These are phyloP conservation scores for Prolemur simus DNA, from an alignment of 2,113 vertebrate genomes.

Conservation along the genomic window DNA sequence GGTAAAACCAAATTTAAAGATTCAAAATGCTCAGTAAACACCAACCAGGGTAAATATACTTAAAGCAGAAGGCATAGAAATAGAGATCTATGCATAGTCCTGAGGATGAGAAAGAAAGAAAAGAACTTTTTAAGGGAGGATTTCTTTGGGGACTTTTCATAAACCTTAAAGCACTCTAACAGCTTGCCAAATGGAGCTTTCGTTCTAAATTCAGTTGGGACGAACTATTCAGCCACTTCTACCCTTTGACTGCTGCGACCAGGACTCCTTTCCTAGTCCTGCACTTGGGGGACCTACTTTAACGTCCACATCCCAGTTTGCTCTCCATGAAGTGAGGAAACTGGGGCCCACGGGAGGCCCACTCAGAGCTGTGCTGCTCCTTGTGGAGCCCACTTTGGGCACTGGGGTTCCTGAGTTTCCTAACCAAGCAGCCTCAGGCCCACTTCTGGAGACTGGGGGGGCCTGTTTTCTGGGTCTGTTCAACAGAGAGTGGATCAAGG, in stretches of 20 bases:
- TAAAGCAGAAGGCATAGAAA: background rate
- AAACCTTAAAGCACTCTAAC: background rate
- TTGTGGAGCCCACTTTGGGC: background rate
- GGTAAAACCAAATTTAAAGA: background rate
- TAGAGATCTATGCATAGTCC: background rate
- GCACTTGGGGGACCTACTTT: background rate
- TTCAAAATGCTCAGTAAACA: background rate
- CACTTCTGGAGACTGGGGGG: background rate
- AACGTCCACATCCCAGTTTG: background rate
- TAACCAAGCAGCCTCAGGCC: background rate
- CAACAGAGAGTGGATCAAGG: no score
- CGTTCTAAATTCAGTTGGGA: background rate
- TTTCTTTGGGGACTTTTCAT: background rate
- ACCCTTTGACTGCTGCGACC: rapidly evolving
- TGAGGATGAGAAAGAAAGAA: background rate
- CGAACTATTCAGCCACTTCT: background rate
- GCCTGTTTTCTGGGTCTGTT: background rate
- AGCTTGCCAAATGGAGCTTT: no score
- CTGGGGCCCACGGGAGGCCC: background rate
- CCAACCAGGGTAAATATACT: background rate
- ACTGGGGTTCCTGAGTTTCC: background rate
- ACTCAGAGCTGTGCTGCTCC: background rate
- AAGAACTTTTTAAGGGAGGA: background rate
- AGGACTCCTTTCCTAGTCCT: background rate
- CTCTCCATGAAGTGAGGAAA: background rate